phyloP scores from a whole-genome alignment of 1,140 invertebrate species.

The Hycleus phaleratus region DNA sequence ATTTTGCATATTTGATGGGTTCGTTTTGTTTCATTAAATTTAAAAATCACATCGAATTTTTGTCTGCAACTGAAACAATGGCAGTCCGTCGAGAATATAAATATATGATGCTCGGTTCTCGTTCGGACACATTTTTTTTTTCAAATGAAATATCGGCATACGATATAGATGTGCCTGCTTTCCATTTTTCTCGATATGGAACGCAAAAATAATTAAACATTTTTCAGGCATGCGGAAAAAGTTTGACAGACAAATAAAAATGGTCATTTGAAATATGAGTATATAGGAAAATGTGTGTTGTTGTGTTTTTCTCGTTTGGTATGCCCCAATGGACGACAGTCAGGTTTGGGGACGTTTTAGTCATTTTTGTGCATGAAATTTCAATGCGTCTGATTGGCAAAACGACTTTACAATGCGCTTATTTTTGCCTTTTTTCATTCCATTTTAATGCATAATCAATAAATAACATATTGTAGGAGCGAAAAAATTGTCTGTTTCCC shows the following conservation, averaged over 20 bases:
- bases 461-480: slow-evolving; percentile 30
- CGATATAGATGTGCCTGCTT: slow-evolving; percentile 34
- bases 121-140: slow-evolving; percentile 39
- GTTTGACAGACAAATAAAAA: slow-evolving; percentile 44
- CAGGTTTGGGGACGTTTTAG: slow-evolving; percentile 16
- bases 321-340: slow-evolving; percentile 21
- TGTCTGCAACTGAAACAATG: slow-evolving; percentile 37
- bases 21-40: slow-evolving; percentile 42
- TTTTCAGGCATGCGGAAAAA: slow-evolving; percentile 42
- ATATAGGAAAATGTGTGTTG: slow-evolving; percentile 35
- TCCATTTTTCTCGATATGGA: slow-evolving; percentile 38
- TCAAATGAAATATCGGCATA: slow-evolving; percentile 40
- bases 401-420: slow-evolving; percentile 37
- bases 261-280: slow-evolving; percentile 42
- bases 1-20: slow-evolving; percentile 37
- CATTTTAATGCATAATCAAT: slow-evolving; percentile 34
- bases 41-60: slow-evolving; percentile 41
- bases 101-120: slow-evolving; percentile 38
- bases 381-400: slow-evolving; percentile 33
- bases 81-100: slow-evolving; percentile 38
- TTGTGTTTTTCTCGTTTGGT: slow-evolving; percentile 16
- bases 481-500: slow-evolving; percentile 12
- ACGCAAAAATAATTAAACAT: slow-evolving; percentile 44
- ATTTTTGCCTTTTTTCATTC: slow-evolving; percentile 28
- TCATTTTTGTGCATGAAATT: slow-evolving; percentile 32